These are phyloP conservation scores for Xiphias gladius DNA, from an alignment of 2,113 vertebrate species.

Conservation along the genomic window DNA sequence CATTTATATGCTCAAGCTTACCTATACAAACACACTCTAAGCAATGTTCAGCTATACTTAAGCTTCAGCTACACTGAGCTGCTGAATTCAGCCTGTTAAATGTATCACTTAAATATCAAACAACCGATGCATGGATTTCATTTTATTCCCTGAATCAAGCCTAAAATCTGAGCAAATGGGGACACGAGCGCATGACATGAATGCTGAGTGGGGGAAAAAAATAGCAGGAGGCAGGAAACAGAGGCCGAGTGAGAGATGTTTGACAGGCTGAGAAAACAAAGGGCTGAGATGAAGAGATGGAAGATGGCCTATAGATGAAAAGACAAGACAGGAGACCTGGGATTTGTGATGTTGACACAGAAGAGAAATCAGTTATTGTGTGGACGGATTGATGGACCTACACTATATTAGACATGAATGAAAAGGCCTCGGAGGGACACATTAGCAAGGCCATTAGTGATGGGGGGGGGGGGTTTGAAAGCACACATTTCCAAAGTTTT, in stretches of 20 bases:
- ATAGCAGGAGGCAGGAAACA: background rate
- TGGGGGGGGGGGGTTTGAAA: constrained; percentile 27
- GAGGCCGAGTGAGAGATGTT: constrained; percentile 17
- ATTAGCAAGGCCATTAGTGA: constrained; percentile 47
- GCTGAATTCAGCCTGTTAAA: constrained; percentile 17
- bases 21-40: constrained; percentile 10
- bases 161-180: constrained; percentile 25
- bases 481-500: constrained; percentile 46
- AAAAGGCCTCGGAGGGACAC: constrained; percentile 43
- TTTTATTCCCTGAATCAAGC: constrained; percentile 24
- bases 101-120: constrained; percentile 28
- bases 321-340: constrained; percentile 8
- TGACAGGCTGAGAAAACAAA: constrained; percentile 42
- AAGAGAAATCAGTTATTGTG: constrained; percentile 18
- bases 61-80: background rate
- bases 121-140: constrained; percentile 11
- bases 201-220: background rate
- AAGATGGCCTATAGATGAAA: constrained; percentile 21
- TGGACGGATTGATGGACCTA: constrained; percentile 43
- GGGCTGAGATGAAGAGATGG: constrained; percentile 33
- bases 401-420: constrained; percentile 49
- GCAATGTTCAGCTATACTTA: constrained; percentile 7
- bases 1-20: constrained; percentile 53
- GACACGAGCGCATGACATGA: constrained; percentile 3
- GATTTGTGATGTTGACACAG: constrained; percentile 32